Evolutionary conservation across 1,140 invertebrate species (phyloP).

Genomic region (Vanessa atalanta): DNA sequence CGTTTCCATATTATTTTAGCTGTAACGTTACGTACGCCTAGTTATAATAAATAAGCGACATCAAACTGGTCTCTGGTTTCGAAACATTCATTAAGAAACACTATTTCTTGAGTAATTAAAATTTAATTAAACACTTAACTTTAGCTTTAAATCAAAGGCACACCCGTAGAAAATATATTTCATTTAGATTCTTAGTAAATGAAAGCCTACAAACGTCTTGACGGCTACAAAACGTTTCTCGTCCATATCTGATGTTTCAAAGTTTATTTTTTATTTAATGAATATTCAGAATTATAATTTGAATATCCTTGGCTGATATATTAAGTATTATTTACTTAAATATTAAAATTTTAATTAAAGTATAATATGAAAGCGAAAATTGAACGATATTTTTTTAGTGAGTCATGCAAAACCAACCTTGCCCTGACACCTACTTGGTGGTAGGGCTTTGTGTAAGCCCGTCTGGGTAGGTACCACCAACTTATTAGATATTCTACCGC

Average conservation of each 20-base stretch:
- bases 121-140: conserved; percentile 18
- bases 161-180: conserved; percentile 17
- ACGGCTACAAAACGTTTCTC: conserved; percentile 12
- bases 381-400: no score
- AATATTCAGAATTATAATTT: neutral
- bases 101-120: conserved; percentile 21
- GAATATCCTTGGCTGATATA: neutral
- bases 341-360: no score
- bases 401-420: no score
- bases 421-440: no score
- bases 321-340: no score
- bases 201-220: conserved; percentile 8
- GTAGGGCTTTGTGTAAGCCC: no score
- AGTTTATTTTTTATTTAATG: neutral
- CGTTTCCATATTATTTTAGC: no score
- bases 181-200: conserved; percentile 20
- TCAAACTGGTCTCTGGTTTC: neutral
- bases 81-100: neutral
- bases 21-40: neutral
- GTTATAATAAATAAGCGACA: neutral
- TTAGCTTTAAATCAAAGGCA: conserved; percentile 21
- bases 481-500: no score
- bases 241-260: neutral
- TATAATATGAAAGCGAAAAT: no score
- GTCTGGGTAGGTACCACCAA: no score